Conservation (phyloP, 2,113 vertebrate genomes). For the Coturnix japonica region DNA sequence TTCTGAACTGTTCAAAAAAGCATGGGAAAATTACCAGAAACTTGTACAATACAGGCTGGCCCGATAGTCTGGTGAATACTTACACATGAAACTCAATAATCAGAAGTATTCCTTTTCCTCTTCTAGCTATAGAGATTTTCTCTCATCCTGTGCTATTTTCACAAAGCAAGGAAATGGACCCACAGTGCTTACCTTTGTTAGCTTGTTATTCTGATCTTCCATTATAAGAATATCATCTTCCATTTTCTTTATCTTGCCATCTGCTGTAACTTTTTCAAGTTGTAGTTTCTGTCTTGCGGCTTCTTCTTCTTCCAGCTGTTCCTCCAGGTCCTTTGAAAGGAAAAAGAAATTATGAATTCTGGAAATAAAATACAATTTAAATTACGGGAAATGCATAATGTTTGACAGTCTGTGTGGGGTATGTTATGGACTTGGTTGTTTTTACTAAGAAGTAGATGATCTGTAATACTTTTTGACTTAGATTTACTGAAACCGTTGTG, state of each 20-base stretch:
- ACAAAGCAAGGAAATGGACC: not conserved
- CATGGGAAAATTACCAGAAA: not conserved
- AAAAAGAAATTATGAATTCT: not conserved
- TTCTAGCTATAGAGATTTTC: not conserved
- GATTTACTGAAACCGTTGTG: not conserved
- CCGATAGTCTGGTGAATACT: not conserved
- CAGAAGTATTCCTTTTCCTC: not conserved
- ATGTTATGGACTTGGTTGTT: not conserved
- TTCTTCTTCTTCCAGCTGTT: constrained; percentile 88
- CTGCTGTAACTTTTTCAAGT: constrained; percentile 88
- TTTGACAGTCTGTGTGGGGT: not conserved
- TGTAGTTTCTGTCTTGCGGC: constrained; percentile 90
- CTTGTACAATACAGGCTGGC: not conserved
- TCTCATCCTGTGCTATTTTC: not conserved
- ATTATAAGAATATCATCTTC: constrained; percentile 91
- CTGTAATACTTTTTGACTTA: not conserved
- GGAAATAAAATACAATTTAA: not conserved
- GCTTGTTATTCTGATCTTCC: constrained; percentile 93
- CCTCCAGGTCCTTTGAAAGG: constrained; percentile 85
- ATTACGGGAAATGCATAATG: not conserved
- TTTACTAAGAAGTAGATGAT: not conserved
- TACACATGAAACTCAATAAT: not conserved
- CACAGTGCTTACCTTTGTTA: constrained; percentile 81
- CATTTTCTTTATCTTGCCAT: constrained; percentile 93
- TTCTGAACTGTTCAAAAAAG: not conserved